These are phyloP conservation scores for Pipra filicauda DNA, from an alignment of 2,113 vertebrate genomes.

Conservation along the genomic window DNA sequence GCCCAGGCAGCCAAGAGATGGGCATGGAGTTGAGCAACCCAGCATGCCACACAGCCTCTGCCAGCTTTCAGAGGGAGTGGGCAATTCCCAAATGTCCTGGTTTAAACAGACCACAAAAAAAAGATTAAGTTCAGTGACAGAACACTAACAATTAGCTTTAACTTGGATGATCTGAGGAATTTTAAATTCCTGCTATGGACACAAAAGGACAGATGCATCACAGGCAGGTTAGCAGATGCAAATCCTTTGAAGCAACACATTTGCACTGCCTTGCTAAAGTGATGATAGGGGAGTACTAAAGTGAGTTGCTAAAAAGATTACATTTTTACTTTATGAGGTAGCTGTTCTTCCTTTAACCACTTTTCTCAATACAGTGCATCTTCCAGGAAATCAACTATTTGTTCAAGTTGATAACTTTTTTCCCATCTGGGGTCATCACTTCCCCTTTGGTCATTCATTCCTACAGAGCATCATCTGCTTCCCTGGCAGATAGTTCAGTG, in stretches of 20 bases:
- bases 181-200: neutral
- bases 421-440: neutral
- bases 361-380: neutral
- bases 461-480: neutral
- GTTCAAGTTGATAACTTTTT: neutral
- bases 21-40: rapidly evolving
- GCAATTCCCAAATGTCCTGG: neutral
- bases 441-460: neutral
- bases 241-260: neutral
- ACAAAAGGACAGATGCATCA: neutral
- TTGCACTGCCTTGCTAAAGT: neutral
- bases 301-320: neutral
- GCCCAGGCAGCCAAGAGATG: neutral
- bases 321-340: neutral
- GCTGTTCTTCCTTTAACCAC: neutral
- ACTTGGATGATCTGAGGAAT: neutral
- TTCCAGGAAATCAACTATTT: neutral
- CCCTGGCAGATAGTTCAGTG: neutral
- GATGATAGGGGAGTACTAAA: neutral
- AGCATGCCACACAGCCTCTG: neutral
- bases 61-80: neutral
- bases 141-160: neutral
- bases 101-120: neutral
- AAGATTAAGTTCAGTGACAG: neutral
- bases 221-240: neutral